Evolutionary conservation across 2,888 invertebrate genomes (phyloP).

Genomic region (Anaspis maculata): DNA sequence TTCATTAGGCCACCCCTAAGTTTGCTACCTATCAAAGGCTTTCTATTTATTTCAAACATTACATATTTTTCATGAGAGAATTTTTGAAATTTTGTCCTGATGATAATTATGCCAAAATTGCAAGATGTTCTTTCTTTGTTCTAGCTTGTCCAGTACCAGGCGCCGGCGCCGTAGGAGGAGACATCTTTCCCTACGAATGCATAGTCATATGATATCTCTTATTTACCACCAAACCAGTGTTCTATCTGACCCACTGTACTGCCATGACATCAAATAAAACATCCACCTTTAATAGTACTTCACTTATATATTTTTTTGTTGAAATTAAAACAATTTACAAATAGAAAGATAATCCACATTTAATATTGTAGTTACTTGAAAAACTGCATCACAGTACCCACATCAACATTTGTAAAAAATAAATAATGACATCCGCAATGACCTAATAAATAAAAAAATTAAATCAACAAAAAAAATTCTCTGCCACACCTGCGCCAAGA

Average conservation of each 20-base stretch:
- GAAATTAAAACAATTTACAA: slow-evolving; percentile 42
- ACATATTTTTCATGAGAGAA: too few species aligned
- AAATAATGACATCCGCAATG: too few species aligned
- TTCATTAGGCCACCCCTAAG: too few species aligned
- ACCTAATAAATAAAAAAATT: too few species aligned
- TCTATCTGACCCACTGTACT: slow-evolving; percentile 3
- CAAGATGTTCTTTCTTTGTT: slow-evolving; percentile 35
- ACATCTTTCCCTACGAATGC: slow-evolving; percentile 58
- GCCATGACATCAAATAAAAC: slow-evolving; percentile 14
- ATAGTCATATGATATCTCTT: slow-evolving; percentile 51
- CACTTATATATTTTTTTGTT: slow-evolving; percentile 34
- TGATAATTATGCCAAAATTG: too few species aligned
- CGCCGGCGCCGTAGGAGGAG: slow-evolving; percentile 37
- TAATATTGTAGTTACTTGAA: slow-evolving; percentile 34
- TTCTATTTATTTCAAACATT: too few species aligned
- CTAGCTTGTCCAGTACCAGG: slow-evolving; percentile 53
- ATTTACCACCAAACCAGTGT: slow-evolving; percentile 7
- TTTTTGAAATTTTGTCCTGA: too few species aligned
- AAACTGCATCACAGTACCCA: slow-evolving; percentile 43
- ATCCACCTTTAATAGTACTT: slow-evolving; percentile 23
- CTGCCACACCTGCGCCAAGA: slow-evolving; percentile 5
- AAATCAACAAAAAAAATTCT: slow-evolving; percentile 16
- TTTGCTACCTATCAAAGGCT: too few species aligned
- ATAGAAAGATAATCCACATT: slow-evolving; percentile 42
- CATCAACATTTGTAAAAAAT: slow-evolving; percentile 30